phyloP scores from a whole-genome alignment of 2,888 invertebrate species.

The Plagiodera versicolora region DNA sequence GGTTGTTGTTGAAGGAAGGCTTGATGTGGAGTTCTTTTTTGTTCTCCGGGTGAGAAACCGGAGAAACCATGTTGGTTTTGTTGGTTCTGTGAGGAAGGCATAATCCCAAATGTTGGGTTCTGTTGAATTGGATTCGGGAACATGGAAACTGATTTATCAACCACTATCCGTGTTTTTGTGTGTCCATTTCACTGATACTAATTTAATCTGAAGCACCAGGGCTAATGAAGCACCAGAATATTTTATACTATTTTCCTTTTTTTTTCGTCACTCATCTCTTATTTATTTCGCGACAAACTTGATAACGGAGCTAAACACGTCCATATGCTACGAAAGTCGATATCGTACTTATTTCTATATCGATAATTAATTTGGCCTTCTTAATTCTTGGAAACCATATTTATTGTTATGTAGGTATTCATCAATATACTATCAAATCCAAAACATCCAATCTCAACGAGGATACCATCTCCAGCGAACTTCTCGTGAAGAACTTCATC shows the following conservation, averaged over 20 bases:
- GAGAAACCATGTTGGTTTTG: no score
- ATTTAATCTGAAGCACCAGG: not conserved
- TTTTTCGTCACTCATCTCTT: not conserved
- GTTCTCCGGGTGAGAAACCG: no score
- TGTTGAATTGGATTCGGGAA: no score
- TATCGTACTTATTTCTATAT: no score
- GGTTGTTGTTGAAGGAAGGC: no score
- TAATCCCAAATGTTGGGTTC: no score
- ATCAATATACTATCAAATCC: constrained; percentile 50
- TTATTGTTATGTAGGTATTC: constrained; percentile 43
- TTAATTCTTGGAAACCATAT: not conserved
- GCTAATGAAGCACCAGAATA: not conserved
- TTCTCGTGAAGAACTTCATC: constrained; percentile 69
- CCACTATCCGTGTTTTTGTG: not conserved
- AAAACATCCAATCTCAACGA: constrained; percentile 15
- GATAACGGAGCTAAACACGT: not conserved
- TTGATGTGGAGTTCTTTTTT: no score
- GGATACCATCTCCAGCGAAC: constrained; percentile 47
- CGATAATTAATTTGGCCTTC: no score
- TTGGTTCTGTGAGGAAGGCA: no score
- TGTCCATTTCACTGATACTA: not conserved
- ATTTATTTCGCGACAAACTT: not conserved
- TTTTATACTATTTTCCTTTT: not conserved
- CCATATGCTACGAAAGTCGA: not conserved
- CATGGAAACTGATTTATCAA: not conserved